These are phyloP conservation scores for Batillaria attramentaria DNA, from an alignment of 1,140 invertebrate species.

Conservation along the genomic window DNA sequence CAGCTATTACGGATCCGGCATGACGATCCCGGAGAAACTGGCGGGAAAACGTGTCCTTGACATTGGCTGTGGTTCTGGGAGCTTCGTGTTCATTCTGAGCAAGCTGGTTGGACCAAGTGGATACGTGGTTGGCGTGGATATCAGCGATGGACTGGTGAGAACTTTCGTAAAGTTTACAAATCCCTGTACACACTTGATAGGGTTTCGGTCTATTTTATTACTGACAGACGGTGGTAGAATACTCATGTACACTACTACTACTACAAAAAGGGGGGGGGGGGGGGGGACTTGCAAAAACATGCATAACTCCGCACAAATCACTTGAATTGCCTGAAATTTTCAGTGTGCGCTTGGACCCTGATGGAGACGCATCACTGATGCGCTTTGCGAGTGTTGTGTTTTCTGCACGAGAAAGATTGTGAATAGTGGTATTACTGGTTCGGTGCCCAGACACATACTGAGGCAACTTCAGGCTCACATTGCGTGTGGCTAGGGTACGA, in stretches of 20 bases:
- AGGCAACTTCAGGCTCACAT: no score
- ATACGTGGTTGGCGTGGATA: slow-evolving; percentile 54
- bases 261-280: neutral
- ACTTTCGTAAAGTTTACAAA: neutral
- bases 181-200: neutral
- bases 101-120: slow-evolving; percentile 56
- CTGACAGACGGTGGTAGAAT: no score
- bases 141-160: slow-evolving; percentile 48
- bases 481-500: no score
- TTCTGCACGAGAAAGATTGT: no score
- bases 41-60: slow-evolving; percentile 50
- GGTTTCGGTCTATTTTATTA: neutral
- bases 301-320: neutral
- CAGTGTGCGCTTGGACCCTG: no score
- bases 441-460: no score
- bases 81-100: slow-evolving; percentile 52
- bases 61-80: slow-evolving; percentile 54
- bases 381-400: neutral
- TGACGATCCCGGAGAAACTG: slow-evolving; percentile 51
- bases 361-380: neutral
- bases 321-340: no score
- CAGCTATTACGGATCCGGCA: slow-evolving; percentile 57
- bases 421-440: no score
- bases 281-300: neutral
- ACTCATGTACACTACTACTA: no score